Evolutionary conservation across 2,888 invertebrate genomes (phyloP), one percentile per base, ranked within the genome.

Genomic region (Luperina testacea): DNA sequence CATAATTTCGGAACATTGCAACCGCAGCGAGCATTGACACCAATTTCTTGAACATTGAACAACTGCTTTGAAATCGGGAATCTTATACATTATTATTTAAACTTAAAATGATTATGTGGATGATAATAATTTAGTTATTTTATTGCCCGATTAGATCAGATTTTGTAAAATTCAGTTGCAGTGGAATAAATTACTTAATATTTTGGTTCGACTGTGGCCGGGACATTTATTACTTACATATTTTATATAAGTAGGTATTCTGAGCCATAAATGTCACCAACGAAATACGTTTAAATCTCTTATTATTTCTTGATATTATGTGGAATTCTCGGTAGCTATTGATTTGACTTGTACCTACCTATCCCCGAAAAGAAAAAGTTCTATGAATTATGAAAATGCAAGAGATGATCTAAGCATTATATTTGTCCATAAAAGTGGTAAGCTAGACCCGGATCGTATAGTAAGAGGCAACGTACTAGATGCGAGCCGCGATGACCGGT

Each of bases 21-120:
- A 96, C 96, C 96, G 95, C 96, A 96, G 96, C 96, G 96, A 96
- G 92, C 96, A 95, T 95, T 97, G 96, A 96, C 96, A 96, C 96
- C 95, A 93, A 96, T 96, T 94, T 95, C 92, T 93, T 93, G 93
- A 92, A 93, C 93, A 94, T 94, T 92, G 93, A 93, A 94, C 93
- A 92, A 92, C 92, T 92, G 90, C 90, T 93, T 91, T 85, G 83
- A 90, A 88, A 93, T 94, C 91, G 87, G 87, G 86, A 91, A 91
- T 89, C 89, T 90, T 90, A 89, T 90, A 80, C 81, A 84, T 85
- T 86, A 86, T 82, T 76, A 88, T 87, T 88, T 83, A 73, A 83
- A 83, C 75, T 77, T 83, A 80, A 83, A 81, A 72, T 81, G 80
- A 75, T 77, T 86, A 84, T 72, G 77, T 63, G 72, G 73, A 77